phyloP scores from a whole-genome alignment of 2,113 vertebrate genomes.

The Osmerus mordax region DNA sequence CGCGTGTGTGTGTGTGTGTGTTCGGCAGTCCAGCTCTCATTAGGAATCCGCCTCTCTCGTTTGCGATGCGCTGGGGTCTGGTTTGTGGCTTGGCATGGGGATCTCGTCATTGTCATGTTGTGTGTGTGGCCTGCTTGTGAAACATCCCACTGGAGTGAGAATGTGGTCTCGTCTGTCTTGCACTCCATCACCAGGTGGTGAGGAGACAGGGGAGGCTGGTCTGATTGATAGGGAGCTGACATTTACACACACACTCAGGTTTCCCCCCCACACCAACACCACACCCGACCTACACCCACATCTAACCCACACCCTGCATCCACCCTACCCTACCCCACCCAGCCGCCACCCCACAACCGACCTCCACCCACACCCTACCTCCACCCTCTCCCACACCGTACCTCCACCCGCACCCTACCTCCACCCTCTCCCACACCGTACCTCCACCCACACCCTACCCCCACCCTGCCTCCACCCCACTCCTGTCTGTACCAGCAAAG shows the following conservation, averaged over 20 bases:
- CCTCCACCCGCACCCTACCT: too few relatives aligned
- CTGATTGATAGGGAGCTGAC: conserved; percentile 4
- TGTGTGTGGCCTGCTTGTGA: conserved; percentile 22
- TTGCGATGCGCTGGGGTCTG: conserved; percentile 36
- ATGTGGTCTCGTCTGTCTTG: not conserved
- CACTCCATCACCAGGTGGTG: conserved; percentile 6
- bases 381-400: not conserved
- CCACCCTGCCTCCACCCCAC: too few relatives aligned
- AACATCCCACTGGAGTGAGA: conserved; percentile 2
- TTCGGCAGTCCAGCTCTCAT: not conserved
- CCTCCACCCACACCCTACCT: not conserved
- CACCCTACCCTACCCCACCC: not conserved
- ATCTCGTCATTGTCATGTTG: conserved; percentile 50
- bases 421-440: too few relatives aligned
- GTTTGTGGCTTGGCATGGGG: conserved; percentile 47
- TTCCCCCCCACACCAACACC: not conserved
- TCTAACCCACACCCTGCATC: not conserved
- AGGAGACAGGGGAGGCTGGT: conserved; percentile 4
- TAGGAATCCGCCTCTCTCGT: conserved; percentile 29
- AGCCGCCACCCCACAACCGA: not conserved
- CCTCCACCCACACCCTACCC: too few relatives aligned
- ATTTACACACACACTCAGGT: conserved; percentile 6
- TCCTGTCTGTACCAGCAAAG: not conserved
- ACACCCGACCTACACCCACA: not conserved
- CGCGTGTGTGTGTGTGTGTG: conserved; percentile 5